These are phyloP conservation scores for Sphaerophoria taeniata DNA, from an alignment of 2,888 invertebrate species.

Conservation along the genomic window DNA sequence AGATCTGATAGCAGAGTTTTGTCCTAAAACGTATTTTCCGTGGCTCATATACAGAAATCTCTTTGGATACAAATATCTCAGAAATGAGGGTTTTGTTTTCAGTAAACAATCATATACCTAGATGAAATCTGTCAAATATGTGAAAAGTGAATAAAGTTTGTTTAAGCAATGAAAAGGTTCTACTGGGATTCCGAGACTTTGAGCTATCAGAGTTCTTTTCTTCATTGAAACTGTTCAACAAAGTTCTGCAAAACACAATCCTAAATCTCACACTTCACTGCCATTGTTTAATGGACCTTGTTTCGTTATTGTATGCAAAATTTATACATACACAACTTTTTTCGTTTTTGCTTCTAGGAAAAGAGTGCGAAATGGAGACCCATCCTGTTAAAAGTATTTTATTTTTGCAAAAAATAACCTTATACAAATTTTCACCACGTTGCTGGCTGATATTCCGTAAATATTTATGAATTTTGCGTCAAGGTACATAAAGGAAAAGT, in stretches of 20 bases:
- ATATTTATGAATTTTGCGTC: conserved; percentile 60
- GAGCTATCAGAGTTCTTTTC: too few species aligned
- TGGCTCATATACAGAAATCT: too few species aligned
- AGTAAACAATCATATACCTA: too few species aligned
- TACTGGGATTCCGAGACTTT: too few species aligned
- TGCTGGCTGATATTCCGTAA: conserved; percentile 25
- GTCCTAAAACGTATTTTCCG: too few species aligned
- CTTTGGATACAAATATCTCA: too few species aligned
- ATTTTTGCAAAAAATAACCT: neutral
- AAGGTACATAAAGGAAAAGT: conserved; percentile 50
- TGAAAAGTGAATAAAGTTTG: too few species aligned
- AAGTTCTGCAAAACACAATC: neutral
- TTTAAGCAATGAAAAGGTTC: too few species aligned
- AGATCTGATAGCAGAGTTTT: too few species aligned
- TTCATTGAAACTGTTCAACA: neutral
- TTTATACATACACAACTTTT: conserved; percentile 9
- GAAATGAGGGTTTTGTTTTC: too few species aligned
- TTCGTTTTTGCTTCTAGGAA: neutral
- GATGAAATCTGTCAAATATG: too few species aligned
- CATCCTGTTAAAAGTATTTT: neutral
- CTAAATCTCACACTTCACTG: neutral
- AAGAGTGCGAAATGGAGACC: neutral
- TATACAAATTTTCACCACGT: conserved; percentile 45
- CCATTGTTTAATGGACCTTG: conserved; percentile 21
- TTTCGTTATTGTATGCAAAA: conserved; percentile 18